Evolutionary conservation across 2,113 vertebrate genomes (phyloP), one percentile per base, ranked within the genome.

Genomic region (Leucosticte australis): DNA sequence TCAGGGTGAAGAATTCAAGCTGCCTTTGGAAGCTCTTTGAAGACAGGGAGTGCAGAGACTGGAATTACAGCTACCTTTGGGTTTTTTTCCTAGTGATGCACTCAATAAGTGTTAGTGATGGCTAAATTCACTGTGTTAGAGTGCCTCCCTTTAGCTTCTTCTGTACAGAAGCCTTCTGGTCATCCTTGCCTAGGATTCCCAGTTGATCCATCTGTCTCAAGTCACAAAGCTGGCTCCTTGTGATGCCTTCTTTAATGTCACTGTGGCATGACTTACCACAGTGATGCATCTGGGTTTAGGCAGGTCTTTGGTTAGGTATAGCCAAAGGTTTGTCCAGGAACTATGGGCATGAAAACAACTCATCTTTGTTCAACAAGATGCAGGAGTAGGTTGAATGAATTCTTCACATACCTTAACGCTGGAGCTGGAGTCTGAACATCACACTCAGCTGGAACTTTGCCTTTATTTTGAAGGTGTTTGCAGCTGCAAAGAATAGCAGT

Each of bases 21-120:
- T 95, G 90, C 68, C 74, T 89, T 74, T 76, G 83, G 70, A 93
- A 89, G 60, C 67, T 63, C 55, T 96, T 87, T 90, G 92, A 94
- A 94, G 87, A 49, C 42, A 46, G 13, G 17, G 71, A 68, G 27
- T 24, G 64, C 53, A 83, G 46, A 70, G 79, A 28, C 37, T 92
- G 73, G 52, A 93, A 87, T 87, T 75, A 57, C 12, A 65, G 64
- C 62, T 62, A 42, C 76, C 70, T 89, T 79, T 57, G 47, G 17
- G 7, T 74, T 83, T 81, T 78, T 35, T 87, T 87, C 41, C 46
- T 89, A 62, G 46, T n/a, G 35, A 86, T 89, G 42, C 70, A 15
- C 75, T 91, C 8, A 7, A 0, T 49, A 83, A 76, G 35, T 16
- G 67, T 20, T 35, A 59, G 31, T 55, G 83, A 57, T 88, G 70